Evolutionary conservation across 2,113 vertebrate species (phyloP).

Genomic region (Neodon shergylaensis): DNA sequence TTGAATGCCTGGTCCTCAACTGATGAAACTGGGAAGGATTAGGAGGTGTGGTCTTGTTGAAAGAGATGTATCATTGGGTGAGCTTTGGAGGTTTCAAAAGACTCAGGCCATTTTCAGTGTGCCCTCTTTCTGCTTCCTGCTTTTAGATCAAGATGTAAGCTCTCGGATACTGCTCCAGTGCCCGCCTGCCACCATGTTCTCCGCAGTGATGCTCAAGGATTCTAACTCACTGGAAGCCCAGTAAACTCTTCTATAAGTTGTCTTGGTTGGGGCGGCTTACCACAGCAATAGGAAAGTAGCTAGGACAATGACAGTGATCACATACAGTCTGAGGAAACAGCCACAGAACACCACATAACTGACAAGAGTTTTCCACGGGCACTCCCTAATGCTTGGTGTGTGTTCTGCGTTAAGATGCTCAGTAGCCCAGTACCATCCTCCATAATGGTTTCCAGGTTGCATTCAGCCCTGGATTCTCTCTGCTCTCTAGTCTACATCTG

Average conservation of each 20-base stretch:
- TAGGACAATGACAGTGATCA: not conserved
- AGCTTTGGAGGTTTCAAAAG: not conserved
- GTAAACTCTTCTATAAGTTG: not conserved
- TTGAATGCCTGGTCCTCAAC: not conserved
- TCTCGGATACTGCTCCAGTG: not conserved
- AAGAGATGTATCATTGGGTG: not conserved
- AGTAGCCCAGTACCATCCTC: not conserved
- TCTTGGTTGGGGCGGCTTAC: not conserved
- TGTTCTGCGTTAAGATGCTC: not conserved
- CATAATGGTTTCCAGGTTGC: not conserved
- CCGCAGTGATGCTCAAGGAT: not conserved
- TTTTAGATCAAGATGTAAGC: not conserved
- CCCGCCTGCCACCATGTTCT: not conserved
- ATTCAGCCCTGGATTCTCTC: not conserved
- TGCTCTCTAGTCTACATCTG: not conserved
- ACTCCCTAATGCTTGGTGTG: not conserved
- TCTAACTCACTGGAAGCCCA: not conserved
- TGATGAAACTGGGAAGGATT: not conserved
- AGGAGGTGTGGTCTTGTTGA: not conserved
- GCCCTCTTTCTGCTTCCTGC: not conserved
- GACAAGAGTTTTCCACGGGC: not conserved
- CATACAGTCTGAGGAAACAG: not conserved
- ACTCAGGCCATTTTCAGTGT: not conserved
- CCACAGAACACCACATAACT: not conserved
- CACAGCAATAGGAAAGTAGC: not conserved